These are phyloP conservation scores for Phymorhynchus buccinoides DNA, from an alignment of 1,140 invertebrate genomes.

Conservation along the genomic window DNA sequence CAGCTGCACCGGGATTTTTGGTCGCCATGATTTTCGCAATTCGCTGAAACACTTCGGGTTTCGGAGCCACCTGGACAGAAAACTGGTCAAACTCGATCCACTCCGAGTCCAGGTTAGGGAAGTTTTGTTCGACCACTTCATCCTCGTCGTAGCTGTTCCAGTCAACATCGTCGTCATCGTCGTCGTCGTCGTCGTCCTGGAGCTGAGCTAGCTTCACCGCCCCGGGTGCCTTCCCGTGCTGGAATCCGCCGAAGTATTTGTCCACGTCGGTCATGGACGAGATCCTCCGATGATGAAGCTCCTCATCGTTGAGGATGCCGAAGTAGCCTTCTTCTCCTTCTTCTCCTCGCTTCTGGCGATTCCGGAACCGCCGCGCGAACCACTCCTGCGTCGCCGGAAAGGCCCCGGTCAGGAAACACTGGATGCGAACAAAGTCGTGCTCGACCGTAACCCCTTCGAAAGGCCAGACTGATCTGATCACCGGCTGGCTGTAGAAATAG, in stretches of 20 bases:
- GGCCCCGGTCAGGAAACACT: slow-evolving; percentile 46
- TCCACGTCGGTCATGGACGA: no score
- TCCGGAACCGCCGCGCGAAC: background rate
- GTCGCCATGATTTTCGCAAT: slow-evolving; percentile 32
- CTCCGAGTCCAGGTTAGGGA: slow-evolving; percentile 33
- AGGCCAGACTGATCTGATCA: slow-evolving; percentile 44
- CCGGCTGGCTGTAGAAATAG: slow-evolving; percentile 51
- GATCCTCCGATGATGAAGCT: no score
- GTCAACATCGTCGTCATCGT: background rate
- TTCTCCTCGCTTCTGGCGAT: background rate
- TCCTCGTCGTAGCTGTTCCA: background rate
- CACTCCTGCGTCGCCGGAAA: background rate
- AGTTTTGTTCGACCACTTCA: background rate
- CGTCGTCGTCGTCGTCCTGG: background rate
- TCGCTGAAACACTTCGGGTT: slow-evolving; percentile 56
- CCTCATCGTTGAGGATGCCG: no score
- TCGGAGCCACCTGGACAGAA: slow-evolving; percentile 60
- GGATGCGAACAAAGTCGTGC: slow-evolving; percentile 60
- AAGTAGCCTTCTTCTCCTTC: no score
- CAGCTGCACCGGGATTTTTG: background rate
- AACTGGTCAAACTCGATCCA: slow-evolving; percentile 65
- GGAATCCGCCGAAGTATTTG: no score
- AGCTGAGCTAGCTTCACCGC: background rate
- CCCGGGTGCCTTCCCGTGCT: no score
- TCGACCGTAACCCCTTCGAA: slow-evolving; percentile 51